Evolutionary conservation across 2,113 vertebrate genomes (phyloP), one percentile per base, ranked within the genome.

Genomic region (Tor tambroides): DNA sequence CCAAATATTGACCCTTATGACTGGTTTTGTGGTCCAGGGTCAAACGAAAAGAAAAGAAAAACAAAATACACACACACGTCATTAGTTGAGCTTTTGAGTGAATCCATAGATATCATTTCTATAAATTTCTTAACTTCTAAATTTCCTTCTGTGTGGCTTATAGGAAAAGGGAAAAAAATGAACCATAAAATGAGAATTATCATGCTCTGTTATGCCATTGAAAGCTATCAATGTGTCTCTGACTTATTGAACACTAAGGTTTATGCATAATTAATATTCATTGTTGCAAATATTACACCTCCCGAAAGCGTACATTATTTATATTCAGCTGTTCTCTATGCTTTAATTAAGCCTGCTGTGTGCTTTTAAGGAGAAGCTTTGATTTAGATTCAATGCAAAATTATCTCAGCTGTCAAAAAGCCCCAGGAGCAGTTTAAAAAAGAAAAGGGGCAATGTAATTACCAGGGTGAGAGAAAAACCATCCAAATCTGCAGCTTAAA

Each of bases 371-470:
- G 5, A 80, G 19, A 35, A 6, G 26, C 77, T 80, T 61, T 80
- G 19, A 61, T 61, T 80, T 38, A 61, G 32, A 80, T 35, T 80
- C 21, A 17, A 61, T 41, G 78, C 54, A 17, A n/a, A 38, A 80
- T 80, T 8, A 80, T 80, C 54, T 80, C 12, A 41, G 56, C 32
- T 80, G 56, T 80, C 23, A 19, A 43, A 61, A 63, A 26, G 78
- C 12, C 54, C 54, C 78, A 26, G 11, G 32, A 63, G 32, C 30
- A 79, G 17, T 56, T 32, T 56, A 80, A n/a, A 61, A 26, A 41
- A 79, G 76, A 32, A 35, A 80, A 61, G 23, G 54, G 54, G 6
- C 78, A 80, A 80, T 80, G 30, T 38, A 79, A 79, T 79, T 38
- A 61, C 32, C 32, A 15, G 54, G 21, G 77, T n/a, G 17, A 79